phyloP scores from a whole-genome alignment of 2,113 vertebrate genomes.

The Xiphophorus couchianus region DNA sequence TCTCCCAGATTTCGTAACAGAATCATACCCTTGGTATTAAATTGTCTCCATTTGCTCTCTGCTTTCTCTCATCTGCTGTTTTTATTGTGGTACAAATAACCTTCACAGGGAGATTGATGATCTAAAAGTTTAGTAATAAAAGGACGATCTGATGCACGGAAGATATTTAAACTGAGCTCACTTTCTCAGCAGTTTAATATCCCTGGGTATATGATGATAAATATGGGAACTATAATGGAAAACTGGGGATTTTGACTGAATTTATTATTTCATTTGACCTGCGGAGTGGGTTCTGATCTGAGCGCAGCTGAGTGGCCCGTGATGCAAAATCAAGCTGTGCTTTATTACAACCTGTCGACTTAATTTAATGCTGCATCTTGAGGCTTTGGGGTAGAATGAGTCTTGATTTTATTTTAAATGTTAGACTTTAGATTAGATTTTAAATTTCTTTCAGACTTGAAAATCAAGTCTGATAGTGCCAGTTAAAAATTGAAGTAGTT shows the following conservation, averaged over 20 bases:
- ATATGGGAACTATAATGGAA: not conserved
- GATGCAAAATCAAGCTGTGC: not conserved
- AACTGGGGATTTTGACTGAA: not conserved
- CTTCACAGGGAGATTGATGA: not conserved
- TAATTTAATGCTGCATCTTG: not conserved
- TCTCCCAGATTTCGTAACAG: not conserved
- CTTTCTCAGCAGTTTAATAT: not conserved
- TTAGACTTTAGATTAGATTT: not conserved
- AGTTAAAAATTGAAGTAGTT: not conserved
- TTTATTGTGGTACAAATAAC: too few species aligned
- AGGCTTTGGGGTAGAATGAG: not conserved
- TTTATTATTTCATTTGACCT: slow-evolving; percentile 1
- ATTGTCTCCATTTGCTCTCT: not conserved
- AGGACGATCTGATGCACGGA: not conserved
- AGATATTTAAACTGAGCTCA: not conserved
- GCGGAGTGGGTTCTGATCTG: not conserved
- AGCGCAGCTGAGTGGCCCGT: not conserved
- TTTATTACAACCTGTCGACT: not conserved
- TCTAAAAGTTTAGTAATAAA: not conserved
- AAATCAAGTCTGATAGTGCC: not conserved
- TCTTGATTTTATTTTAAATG: not conserved
- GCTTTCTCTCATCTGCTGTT: too few species aligned
- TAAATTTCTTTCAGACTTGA: not conserved
- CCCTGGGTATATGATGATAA: not conserved
- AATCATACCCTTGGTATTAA: not conserved